Conservation (phyloP, 2,888 invertebrate species). For the Rotaria magnacalcarata region DNA sequence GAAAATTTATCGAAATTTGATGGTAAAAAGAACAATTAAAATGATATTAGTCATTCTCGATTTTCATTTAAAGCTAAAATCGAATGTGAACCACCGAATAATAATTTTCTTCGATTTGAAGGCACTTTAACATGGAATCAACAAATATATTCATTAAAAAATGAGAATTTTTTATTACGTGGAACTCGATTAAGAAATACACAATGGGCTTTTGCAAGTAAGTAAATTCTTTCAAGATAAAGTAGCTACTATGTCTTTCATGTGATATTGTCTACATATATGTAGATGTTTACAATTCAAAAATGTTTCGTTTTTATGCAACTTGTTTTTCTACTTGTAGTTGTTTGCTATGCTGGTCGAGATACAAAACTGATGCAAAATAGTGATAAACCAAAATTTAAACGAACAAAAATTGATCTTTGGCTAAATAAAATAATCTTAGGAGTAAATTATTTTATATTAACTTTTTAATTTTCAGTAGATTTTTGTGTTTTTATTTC, state of each 20-base stretch:
- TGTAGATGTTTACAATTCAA: no score
- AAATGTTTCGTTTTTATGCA: no score
- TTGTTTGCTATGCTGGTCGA: slow-evolving; percentile 89
- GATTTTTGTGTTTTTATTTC: slow-evolving; percentile 92
- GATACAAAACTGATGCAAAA: slow-evolving; percentile 99
- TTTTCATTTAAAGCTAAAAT: slow-evolving; percentile 66
- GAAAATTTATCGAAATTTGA: slow-evolving; percentile 63
- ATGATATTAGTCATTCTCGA: neutral
- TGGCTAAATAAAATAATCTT: slow-evolving; percentile 97
- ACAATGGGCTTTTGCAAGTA: slow-evolving; percentile 54
- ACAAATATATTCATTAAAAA: slow-evolving; percentile 74
- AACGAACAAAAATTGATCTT: slow-evolving; percentile 96
- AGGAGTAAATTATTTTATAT: slow-evolving; percentile 64
- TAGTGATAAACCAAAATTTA: slow-evolving; percentile 96
- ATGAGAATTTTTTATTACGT: slow-evolving; percentile 88
- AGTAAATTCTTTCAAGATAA: neutral
- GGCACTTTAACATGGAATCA: slow-evolving; percentile 70
- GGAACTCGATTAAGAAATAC: slow-evolving; percentile 84
- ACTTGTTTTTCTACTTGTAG: slow-evolving; percentile 57
- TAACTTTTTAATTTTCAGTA: neutral
- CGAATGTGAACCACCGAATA: slow-evolving; percentile 93
- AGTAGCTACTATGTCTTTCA: no score
- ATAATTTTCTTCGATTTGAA: slow-evolving; percentile 93
- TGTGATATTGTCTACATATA: no score
- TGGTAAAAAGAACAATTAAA: neutral